phyloP scores from a whole-genome alignment of 2,113 vertebrate genomes.

The Hippolais icterina region DNA sequence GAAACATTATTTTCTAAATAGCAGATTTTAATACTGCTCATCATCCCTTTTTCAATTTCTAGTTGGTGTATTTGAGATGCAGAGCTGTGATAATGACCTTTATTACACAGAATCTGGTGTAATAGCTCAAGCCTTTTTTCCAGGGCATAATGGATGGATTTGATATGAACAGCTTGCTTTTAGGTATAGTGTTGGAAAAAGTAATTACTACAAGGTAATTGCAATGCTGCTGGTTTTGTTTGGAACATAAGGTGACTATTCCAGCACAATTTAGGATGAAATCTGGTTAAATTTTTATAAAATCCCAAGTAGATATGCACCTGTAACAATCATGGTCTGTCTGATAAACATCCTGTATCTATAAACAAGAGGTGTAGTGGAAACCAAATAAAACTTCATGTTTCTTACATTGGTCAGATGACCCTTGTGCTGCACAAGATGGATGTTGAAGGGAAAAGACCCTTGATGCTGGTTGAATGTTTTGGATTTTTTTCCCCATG shows the following conservation, averaged over 20 bases:
- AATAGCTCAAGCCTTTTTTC: neutral
- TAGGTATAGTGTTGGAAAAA: neutral
- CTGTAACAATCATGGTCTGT: neutral
- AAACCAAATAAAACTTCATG: neutral
- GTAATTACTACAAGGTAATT: neutral
- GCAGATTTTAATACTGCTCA: neutral
- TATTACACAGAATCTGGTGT: neutral
- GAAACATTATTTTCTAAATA: neutral
- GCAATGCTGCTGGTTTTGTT: neutral
- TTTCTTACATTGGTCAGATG: neutral
- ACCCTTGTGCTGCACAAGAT: neutral
- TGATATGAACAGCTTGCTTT: neutral
- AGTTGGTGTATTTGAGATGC: neutral
- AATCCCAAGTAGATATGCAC: neutral
- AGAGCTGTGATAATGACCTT: neutral
- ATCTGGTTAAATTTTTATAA: neutral
- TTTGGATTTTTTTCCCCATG: rapidly evolving
- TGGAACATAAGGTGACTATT: neutral
- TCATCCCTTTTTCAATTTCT: neutral
- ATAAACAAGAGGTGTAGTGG: neutral
- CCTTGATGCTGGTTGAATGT: neutral
- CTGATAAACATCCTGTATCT: neutral
- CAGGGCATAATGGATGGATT: neutral
- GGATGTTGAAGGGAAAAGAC: neutral
- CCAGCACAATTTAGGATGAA: neutral